Conservation (phyloP, 2,888 invertebrate genomes). For the Neoascia interrupta region DNA sequence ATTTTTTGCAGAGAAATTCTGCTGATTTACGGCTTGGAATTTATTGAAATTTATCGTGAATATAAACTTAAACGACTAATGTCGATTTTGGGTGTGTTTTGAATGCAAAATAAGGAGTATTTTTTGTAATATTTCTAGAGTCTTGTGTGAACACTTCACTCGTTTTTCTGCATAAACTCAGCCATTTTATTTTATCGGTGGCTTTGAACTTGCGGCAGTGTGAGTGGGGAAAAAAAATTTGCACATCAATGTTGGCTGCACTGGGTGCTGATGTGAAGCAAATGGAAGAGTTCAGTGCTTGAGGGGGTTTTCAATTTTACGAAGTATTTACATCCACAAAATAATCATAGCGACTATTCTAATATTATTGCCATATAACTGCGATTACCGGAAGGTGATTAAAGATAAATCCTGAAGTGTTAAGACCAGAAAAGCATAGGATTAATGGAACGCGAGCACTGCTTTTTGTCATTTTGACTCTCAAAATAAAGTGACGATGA, state of each 20-base stretch:
- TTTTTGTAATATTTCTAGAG: constrained; percentile 59
- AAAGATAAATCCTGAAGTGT: too few relatives aligned
- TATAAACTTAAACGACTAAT: constrained; percentile 36
- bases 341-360: too few relatives aligned
- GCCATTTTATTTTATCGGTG: constrained; percentile 72
- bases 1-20: constrained; percentile 40
- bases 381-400: too few relatives aligned
- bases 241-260: constrained; percentile 62
- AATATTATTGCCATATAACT: too few relatives aligned
- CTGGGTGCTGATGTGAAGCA: background rate
- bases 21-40: constrained; percentile 33
- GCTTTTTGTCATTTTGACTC: too few relatives aligned
- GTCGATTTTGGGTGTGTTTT: constrained; percentile 52
- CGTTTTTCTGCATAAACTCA: constrained; percentile 70
- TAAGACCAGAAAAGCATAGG: too few relatives aligned
- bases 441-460: too few relatives aligned
- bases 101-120: constrained; percentile 55
- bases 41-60: constrained; percentile 52
- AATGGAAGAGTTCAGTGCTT: constrained; percentile 10
- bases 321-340: too few relatives aligned
- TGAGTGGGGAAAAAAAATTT: constrained; percentile 43
- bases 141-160: constrained; percentile 70
- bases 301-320: too few relatives aligned
- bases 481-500: too few relatives aligned
- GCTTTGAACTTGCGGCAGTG: constrained; percentile 68